Percentiles rank a stretch among this genome's conserved stretches.
phyloP scores from a whole-genome alignment of 2,113 vertebrate genomes.

The Todiramphus chloris region DNA sequence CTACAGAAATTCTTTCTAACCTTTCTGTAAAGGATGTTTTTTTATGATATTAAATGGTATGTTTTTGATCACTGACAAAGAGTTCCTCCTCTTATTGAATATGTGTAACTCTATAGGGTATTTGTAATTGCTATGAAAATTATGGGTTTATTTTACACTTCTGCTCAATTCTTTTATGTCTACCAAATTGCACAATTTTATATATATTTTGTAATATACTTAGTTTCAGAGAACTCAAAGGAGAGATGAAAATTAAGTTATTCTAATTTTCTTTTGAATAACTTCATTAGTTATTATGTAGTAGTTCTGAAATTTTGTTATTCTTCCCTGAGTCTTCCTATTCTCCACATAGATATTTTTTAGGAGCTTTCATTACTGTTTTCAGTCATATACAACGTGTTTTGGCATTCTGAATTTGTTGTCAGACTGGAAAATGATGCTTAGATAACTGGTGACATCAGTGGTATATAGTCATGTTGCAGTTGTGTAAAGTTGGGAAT shows the following conservation, averaged over 20 bases:
- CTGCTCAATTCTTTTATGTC: neutral
- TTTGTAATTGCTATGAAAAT: neutral
- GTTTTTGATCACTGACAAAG: neutral
- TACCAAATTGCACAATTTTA: neutral
- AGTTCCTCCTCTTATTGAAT: neutral
- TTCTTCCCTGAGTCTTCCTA: neutral
- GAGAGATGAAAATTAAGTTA: neutral
- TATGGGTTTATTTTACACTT: accelerated
- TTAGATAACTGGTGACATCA: neutral
- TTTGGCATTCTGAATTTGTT: neutral
- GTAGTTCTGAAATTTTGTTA: neutral
- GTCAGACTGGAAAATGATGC: neutral
- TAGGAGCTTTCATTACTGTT: neutral
- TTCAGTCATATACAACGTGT: neutral
- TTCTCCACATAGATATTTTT: neutral
- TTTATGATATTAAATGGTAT: neutral
- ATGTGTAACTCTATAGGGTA: neutral
- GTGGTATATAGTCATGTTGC: neutral
- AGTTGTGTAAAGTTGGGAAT: neutral
- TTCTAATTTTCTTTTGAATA: neutral
- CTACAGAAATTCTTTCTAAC: neutral
- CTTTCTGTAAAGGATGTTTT: neutral
- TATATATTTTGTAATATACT: neutral
- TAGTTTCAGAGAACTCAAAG: neutral
- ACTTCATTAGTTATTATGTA: neutral